Base-by-base conservation (phyloP, 2,113 vertebrate species). In the Phaetusa simplex region DNA sequence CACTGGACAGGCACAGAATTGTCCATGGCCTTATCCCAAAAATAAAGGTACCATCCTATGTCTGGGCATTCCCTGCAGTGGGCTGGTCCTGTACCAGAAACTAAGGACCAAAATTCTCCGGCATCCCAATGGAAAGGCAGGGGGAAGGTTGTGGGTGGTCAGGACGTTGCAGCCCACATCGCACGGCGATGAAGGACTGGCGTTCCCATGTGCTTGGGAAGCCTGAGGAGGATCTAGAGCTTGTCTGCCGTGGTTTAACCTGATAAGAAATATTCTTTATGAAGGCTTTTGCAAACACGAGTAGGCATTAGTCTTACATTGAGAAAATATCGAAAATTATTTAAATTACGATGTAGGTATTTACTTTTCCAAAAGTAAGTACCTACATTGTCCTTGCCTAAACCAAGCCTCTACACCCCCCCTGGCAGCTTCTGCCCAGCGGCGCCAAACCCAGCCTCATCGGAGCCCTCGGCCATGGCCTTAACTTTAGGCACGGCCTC, bases 111-210 rank as follows among this genome's bases (percentile, higher is more conserved):
- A 18, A 89, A 36, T 52, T 62, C 36, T 65, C 12, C 4, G 4
- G 11, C 23, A 40, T 36, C 40, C n/a, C 7, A 22, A 18, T 18
- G 84, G 42, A 45, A 79, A 61, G 1, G 1, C 0, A 0, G 29
- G 50, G 26, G 43, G 80, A 16, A 49, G 52, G 47, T 5, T 42
- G 32, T 15, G 67, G 71, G 17, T 34, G 26, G 5, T 8, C 14
- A 21, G 72, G 52, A 14, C 1, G 4, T 9, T n/a, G 55, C 71
- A 47, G 32, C 16, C 40, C 38, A 11, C 42, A 7, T 42, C 18
- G 2, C 58, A 6, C 12, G 14, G 34, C 22, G 2, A 0, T 1
- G 19, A n/a, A 69, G 36, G 32, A 32, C 12, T 45, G 8, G 0
- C 20, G 2, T 22, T 13, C 77, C 5, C n/a, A 9, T 11, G 8